A percentile compares a stretch with the other conserved stretches of the same genome.
These are phyloP conservation scores for Urocynchramus pylzowi DNA, from an alignment of 2,113 vertebrate genomes.

Conservation along the genomic window DNA sequence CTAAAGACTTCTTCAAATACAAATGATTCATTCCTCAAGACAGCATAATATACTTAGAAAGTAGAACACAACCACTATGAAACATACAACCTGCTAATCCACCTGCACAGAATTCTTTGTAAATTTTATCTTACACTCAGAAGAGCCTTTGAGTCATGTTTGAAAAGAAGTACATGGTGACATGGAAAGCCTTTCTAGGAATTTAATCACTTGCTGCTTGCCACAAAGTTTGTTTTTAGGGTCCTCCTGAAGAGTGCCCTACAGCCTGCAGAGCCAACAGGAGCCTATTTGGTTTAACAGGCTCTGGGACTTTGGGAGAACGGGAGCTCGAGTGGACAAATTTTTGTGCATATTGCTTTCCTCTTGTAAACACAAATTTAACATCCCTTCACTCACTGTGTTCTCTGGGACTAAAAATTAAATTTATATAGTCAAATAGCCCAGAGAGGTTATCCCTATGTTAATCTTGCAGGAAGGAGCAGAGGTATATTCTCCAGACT, in stretches of 20 bases:
- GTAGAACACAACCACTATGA: not conserved
- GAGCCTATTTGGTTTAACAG: not conserved
- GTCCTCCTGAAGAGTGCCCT: not conserved
- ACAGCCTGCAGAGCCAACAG: not conserved
- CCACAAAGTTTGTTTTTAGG: not conserved
- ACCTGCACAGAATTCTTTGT: not conserved
- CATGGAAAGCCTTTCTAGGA: not conserved
- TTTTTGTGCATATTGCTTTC: not conserved
- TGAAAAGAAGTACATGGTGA: not conserved
- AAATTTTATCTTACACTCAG: not conserved
- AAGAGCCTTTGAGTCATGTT: not conserved
- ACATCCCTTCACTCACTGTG: not conserved
- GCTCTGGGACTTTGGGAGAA: not conserved
- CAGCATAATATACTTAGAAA: not conserved
- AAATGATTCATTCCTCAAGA: not conserved
- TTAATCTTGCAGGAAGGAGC: not conserved
- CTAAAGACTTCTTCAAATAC: not conserved
- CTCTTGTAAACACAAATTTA: not conserved
- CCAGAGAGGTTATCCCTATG: not conserved
- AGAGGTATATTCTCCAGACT: not conserved
- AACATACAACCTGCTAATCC: not conserved
- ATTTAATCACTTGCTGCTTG: not conserved
- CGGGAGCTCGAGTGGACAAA: accelerated
- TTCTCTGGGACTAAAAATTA: not conserved
- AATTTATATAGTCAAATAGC: not conserved